These are phyloP conservation scores for Dasypogon diadema DNA, from an alignment of 2,888 invertebrate species.

Conservation along the genomic window DNA sequence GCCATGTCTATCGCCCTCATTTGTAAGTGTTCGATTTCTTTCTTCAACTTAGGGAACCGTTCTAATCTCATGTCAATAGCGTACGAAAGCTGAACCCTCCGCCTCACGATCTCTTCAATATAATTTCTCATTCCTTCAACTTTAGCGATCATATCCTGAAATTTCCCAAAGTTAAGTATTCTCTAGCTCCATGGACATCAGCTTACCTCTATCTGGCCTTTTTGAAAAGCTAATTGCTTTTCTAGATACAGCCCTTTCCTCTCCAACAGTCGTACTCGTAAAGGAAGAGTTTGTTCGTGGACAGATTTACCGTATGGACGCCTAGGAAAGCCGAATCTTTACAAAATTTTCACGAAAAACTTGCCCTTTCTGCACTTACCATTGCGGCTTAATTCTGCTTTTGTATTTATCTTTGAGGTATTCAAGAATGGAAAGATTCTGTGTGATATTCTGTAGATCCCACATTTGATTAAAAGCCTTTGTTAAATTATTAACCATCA, in stretches of 20 bases:
- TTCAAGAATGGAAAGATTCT: conserved; percentile 58
- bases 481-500: conserved; percentile 56
- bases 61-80: background rate
- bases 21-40: background rate
- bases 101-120: background rate
- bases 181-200: background rate
- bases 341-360: too few species aligned
- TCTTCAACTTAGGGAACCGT: background rate
- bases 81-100: background rate
- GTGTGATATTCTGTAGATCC: conserved; percentile 57
- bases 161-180: too few species aligned
- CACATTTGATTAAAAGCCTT: conserved; percentile 58
- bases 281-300: conserved; percentile 58
- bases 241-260: conserved; percentile 58
- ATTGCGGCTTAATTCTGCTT: conserved; percentile 57
- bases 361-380: conserved; percentile 55
- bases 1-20: background rate
- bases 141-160: background rate
- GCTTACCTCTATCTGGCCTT: conserved; percentile 57
- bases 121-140: background rate
- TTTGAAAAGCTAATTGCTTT: conserved; percentile 59
- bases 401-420: conserved; percentile 60
- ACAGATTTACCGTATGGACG: conserved; percentile 58
- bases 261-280: conserved; percentile 59
- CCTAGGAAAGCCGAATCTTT: conserved; percentile 55